Evolutionary conservation across 2,888 invertebrate genomes (phyloP).

Genomic region (Heliconius ismenius): DNA sequence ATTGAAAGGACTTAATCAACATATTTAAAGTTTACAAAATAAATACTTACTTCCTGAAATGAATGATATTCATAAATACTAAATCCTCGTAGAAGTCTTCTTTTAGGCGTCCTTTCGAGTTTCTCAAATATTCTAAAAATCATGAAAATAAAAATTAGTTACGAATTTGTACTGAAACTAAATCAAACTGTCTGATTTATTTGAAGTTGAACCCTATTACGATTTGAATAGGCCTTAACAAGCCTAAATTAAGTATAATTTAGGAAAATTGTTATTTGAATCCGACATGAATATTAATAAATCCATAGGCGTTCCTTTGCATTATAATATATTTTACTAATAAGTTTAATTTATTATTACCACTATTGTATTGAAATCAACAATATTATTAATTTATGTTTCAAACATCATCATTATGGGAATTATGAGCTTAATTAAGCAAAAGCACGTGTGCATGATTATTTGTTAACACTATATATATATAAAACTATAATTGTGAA

Average conservation of each 20-base stretch:
- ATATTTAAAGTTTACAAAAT: background rate
- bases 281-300: slow-evolving; percentile 26
- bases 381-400: background rate
- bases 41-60: slow-evolving; percentile 56
- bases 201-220: background rate
- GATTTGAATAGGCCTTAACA: slow-evolving; percentile 5
- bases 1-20: no score
- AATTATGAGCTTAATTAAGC: background rate
- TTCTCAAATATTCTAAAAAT: slow-evolving; percentile 55
- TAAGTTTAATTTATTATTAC: background rate
- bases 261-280: slow-evolving; percentile 21
- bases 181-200: background rate
- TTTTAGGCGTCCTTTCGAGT: slow-evolving; percentile 54
- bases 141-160: background rate
- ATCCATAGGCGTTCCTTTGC: slow-evolving; percentile 13
- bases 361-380: slow-evolving; percentile 4
- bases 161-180: background rate
- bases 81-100: slow-evolving; percentile 55
- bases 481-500: no score
- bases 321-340: slow-evolving; percentile 4
- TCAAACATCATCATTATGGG: slow-evolving; percentile 9
- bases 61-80: slow-evolving; percentile 62
- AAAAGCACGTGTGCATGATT: background rate
- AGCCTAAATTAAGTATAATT: slow-evolving; percentile 1
- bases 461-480: background rate